A percentile compares a stretch with the other conserved stretches of the same genome.
phyloP scores from a whole-genome alignment of 2,797 vertebrate species.

The Platyrinchus mystaceus region DNA sequence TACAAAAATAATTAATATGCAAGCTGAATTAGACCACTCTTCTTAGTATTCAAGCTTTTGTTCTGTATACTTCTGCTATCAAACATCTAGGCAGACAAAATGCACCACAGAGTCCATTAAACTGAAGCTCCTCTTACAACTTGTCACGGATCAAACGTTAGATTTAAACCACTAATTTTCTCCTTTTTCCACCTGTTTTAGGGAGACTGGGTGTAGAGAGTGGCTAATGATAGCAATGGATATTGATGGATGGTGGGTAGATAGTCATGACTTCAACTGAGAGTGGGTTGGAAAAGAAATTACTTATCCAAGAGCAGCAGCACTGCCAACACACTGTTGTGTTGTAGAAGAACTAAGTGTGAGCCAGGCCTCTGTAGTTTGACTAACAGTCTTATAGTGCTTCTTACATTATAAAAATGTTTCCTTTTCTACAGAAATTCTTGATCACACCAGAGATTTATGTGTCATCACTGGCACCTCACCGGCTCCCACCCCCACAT shows the following conservation, averaged over 20 bases:
- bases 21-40: not conserved
- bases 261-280: not conserved
- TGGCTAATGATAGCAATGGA: not conserved
- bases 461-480: slow-evolving; percentile 81
- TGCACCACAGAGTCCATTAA: not conserved
- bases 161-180: not conserved
- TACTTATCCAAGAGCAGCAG: not conserved
- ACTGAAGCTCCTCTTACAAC: not conserved
- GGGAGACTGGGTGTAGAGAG: not conserved
- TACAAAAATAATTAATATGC: not conserved
- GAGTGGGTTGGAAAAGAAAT: not conserved
- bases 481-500: slow-evolving; percentile 78
- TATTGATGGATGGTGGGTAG: not conserved
- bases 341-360: not conserved
- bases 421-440: slow-evolving; percentile 81
- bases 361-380: not conserved
- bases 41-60: not conserved
- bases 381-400: not conserved
- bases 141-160: not conserved
- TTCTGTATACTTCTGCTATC: not conserved
- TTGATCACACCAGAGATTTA: slow-evolving; percentile 84
- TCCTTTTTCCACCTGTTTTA: not conserved
- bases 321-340: not conserved
- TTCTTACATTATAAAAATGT: not conserved
- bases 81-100: not conserved